phyloP scores from a whole-genome alignment of 2,888 invertebrate genomes.

The Protophormia terraenovae region DNA sequence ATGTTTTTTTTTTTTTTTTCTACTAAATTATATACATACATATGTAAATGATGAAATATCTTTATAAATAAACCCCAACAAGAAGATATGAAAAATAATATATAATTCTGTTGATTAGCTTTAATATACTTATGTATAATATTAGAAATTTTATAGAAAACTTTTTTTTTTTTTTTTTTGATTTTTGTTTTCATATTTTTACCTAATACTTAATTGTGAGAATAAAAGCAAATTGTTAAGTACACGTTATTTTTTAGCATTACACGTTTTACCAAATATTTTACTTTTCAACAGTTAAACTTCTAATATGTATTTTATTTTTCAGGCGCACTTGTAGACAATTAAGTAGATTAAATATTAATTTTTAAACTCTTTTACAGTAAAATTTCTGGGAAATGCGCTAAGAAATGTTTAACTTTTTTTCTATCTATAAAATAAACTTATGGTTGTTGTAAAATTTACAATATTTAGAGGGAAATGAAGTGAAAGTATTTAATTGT shows the following conservation, averaged over 20 bases:
- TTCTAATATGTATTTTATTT: background rate
- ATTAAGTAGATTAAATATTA: background rate
- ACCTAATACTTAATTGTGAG: background rate
- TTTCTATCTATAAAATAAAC: too few relatives aligned
- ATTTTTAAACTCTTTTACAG: background rate
- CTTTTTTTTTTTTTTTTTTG: background rate
- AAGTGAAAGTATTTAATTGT: too few relatives aligned
- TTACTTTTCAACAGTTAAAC: background rate
- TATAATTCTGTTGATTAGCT: constrained; percentile 25
- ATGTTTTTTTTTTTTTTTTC: too few relatives aligned
- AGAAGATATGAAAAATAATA: background rate
- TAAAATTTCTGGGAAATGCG: too few relatives aligned
- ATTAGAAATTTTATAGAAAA: background rate
- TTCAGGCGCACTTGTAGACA: background rate
- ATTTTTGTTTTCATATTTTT: background rate
- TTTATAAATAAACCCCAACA: background rate
- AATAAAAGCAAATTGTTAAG: background rate
- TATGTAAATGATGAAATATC: constrained; percentile 8
- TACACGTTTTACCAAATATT: background rate
- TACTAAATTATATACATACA: background rate
- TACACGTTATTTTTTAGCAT: background rate
- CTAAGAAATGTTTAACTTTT: too few relatives aligned
- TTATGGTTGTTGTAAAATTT: too few relatives aligned
- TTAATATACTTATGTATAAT: constrained; percentile 5
- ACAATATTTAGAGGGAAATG: too few relatives aligned